Conservation (phyloP, 1,140 invertebrate species). For the Campoletis sonorensis region DNA sequence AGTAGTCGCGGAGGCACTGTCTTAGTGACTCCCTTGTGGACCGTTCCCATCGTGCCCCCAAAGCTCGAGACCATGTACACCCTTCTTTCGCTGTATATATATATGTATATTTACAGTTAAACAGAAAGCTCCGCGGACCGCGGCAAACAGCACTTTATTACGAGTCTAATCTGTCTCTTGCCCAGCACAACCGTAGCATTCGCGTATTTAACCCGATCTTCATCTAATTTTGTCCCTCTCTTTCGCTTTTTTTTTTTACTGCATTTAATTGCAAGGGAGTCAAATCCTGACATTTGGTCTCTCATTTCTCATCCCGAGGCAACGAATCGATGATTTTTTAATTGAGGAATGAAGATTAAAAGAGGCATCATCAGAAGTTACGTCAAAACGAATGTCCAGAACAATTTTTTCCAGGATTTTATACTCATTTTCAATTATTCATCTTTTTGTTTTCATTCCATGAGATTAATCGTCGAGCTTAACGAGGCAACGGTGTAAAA, state of each 20-base stretch:
- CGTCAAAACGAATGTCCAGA: too few relatives aligned
- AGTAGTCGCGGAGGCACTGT: conserved; percentile 58
- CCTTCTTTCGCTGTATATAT: background rate
- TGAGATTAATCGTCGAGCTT: too few relatives aligned
- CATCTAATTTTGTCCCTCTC: conserved; percentile 46
- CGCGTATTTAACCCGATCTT: conserved; percentile 63
- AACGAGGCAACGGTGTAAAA: too few relatives aligned
- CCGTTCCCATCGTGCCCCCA: conserved; percentile 66
- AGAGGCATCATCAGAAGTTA: too few relatives aligned
- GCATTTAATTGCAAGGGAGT: background rate
- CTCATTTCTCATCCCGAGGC: background rate
- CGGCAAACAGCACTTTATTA: conserved; percentile 71
- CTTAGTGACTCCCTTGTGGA: conserved; percentile 76
- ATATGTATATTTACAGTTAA: background rate
- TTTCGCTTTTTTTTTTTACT: conserved; percentile 53
- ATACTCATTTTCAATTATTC: too few relatives aligned
- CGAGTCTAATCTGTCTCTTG: conserved; percentile 73
- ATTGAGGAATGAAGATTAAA: too few relatives aligned
- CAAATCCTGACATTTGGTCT: background rate
- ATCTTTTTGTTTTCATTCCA: too few relatives aligned
- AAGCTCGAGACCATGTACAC: background rate
- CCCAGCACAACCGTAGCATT: conserved; percentile 44
- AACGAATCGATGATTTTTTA: background rate
- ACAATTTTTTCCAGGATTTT: too few relatives aligned
- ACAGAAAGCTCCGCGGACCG: background rate